Base-by-base conservation (phyloP, 2,888 invertebrate genomes). In the Encarsia formosa region DNA sequence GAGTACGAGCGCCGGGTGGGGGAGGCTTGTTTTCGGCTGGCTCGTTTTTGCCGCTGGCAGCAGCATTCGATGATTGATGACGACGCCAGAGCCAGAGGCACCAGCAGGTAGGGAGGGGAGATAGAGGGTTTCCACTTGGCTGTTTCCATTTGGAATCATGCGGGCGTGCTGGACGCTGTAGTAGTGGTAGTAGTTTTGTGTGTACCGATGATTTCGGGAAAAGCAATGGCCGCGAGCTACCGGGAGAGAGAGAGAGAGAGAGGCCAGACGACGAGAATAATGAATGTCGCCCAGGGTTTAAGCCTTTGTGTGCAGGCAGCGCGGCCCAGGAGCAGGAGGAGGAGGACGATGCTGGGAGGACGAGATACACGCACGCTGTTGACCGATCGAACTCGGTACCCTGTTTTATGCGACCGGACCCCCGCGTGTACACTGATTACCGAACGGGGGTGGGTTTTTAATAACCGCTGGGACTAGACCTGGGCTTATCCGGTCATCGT, bases 31-130 rank as follows among this genome's bases (percentile, higher is more conserved):
- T 50, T 43, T 47, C 39, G 48, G 46, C 16, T 20, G 47, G 45
- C 43, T 34, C 63, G 67, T 67, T 69, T 66, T 67, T 66, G 66
- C 64, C n/a, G 67, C 67, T 66, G 66, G 66, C 64, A 65, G 63
- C 70, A 70, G 71, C 71, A 66, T 65, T 70, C 65, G 67, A 71
- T 71, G 71, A 71, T 71, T 71, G 71, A 71, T 71, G 71, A 71
- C 71, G 67, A 68, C 65, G 67, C 60, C 42, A 24, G 19, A 31
- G 39, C 18, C 32, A 20, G 41, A 32, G 40, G 26, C 41, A 44
- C 52, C 43, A 42, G 23, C 43, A 26, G 47, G 31, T 47, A 38
- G 41, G 32, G 51, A 38, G 43, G 35, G 6, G 32, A 39, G 49
- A 45, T 34, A 46, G 50, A 46, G 54, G 44, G 31, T 41, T 59